These are phyloP conservation scores for Perccottus glenii DNA, from an alignment of 2,113 vertebrate genomes.

Conservation along the genomic window DNA sequence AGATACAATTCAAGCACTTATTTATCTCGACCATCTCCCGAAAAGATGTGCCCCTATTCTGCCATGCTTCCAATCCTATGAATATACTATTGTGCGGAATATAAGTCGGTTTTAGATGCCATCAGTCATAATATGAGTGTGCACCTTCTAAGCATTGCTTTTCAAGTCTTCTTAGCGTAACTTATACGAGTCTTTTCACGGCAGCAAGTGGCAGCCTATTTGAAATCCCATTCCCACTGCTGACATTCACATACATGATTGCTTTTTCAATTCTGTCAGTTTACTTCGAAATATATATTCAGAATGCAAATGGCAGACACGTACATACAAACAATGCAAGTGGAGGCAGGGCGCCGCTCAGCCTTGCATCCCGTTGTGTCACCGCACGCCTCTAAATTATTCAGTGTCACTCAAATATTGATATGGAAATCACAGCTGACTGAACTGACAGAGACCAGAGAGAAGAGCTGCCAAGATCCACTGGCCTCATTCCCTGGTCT, in stretches of 20 bases:
- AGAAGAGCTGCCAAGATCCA: conserved; percentile 47
- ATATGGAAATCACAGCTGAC: conserved; percentile 84
- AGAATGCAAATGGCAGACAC: conserved; percentile 38
- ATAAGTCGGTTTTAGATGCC: conserved; percentile 12
- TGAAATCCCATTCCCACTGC: conserved; percentile 41
- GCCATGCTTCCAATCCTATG: conserved; percentile 3
- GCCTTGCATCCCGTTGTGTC: conserved; percentile 78
- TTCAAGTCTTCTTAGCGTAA: conserved; percentile 23
- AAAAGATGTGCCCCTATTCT: not conserved
- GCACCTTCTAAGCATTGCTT: conserved; percentile 19
- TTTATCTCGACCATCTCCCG: not conserved
- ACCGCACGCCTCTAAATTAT: conserved; percentile 80
- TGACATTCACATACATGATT: conserved; percentile 52
- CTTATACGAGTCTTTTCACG: conserved; percentile 11
- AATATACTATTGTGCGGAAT: conserved; percentile 14
- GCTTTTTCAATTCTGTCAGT: conserved; percentile 62
- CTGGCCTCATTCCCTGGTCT: conserved; percentile 45
- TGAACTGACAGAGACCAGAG: conserved; percentile 70
- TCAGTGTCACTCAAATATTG: conserved; percentile 86
- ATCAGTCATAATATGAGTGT: conserved; percentile 14
- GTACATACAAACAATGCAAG: conserved; percentile 58
- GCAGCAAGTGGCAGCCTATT: conserved; percentile 36
- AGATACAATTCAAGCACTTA: conserved; percentile 10
- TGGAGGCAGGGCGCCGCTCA: conserved; percentile 70
- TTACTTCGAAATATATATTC: conserved; percentile 61